Percentiles rank a stretch among this genome's conserved stretches.
Conservation (phyloP, 2,113 vertebrate genomes). For the Noctilio leporinus region DNA sequence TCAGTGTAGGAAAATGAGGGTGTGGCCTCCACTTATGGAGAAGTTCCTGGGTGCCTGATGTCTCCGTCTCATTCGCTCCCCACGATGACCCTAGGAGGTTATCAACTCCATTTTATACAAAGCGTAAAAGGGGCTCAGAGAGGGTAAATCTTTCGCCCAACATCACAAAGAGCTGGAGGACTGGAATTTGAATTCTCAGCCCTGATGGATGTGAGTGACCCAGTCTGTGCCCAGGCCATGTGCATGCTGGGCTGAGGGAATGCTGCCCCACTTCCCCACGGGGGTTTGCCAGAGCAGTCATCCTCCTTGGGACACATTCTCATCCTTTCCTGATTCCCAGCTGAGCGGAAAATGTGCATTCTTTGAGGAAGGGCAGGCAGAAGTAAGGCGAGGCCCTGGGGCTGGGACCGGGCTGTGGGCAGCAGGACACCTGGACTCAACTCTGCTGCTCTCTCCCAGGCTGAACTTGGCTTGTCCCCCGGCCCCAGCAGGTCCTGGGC, state of each 20-base stretch:
- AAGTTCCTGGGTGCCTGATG: background rate
- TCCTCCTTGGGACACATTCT: background rate
- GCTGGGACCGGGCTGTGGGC: background rate
- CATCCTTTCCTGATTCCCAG: slow-evolving; percentile 48
- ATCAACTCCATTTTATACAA: background rate
- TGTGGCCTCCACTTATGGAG: background rate
- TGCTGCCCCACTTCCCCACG: accelerated
- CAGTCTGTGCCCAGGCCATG: accelerated
- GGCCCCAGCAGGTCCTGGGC: background rate
- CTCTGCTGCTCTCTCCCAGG: background rate
- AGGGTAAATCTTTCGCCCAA: background rate
- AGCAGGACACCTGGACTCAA: background rate
- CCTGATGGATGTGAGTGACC: accelerated
- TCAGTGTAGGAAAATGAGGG: background rate
- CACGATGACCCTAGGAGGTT: background rate
- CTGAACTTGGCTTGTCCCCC: background rate
- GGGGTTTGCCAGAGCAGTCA: background rate
- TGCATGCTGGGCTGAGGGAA: background rate
- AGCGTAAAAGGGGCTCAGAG: background rate
- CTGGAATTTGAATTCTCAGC: background rate
- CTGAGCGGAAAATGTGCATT: slow-evolving; percentile 49
- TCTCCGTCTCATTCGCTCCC: background rate
- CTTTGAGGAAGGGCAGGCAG: background rate
- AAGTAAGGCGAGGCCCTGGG: background rate
- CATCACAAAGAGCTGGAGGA: background rate